These are phyloP conservation scores for Entomyzon cyanotis DNA, from an alignment of 2,113 vertebrate species.

Conservation along the genomic window DNA sequence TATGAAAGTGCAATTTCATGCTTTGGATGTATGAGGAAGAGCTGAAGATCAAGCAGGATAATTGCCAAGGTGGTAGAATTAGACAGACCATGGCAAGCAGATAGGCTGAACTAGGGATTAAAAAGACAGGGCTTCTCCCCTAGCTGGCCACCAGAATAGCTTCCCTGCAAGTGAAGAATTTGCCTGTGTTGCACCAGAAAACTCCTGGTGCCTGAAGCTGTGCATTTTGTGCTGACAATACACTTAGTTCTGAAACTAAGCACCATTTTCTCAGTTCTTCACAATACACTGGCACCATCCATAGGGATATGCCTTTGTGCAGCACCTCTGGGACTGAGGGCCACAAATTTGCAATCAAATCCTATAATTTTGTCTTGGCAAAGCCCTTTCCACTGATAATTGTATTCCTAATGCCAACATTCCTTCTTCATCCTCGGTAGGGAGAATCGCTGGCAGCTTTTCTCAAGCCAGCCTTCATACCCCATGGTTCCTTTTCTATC, in stretches of 20 bases:
- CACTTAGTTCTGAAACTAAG: background rate
- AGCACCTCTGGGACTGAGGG: background rate
- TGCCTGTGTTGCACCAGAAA: background rate
- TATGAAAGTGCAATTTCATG: background rate
- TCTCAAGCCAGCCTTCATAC: background rate
- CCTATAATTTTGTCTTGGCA: background rate
- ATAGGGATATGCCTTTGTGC: background rate
- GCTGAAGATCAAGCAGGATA: background rate
- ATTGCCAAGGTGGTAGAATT: background rate
- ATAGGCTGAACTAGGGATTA: background rate
- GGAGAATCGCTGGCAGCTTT: background rate
- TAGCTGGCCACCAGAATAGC: background rate
- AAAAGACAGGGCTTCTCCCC: background rate
- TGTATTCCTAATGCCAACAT: background rate
- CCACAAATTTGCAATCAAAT: background rate
- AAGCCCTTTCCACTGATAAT: background rate
- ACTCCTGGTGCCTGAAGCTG: background rate
- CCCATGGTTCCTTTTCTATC: background rate
- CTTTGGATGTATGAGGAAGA: background rate
- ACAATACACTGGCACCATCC: background rate
- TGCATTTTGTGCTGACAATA: background rate
- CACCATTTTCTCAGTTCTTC: background rate
- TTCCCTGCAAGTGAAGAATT: background rate
- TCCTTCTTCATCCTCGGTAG: background rate
- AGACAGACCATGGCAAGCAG: background rate